A percentile compares a stretch with the other conserved stretches of the same genome.
phyloP scores from a whole-genome alignment of 2,888 invertebrate genomes.

The Cerceris rybyensis region DNA sequence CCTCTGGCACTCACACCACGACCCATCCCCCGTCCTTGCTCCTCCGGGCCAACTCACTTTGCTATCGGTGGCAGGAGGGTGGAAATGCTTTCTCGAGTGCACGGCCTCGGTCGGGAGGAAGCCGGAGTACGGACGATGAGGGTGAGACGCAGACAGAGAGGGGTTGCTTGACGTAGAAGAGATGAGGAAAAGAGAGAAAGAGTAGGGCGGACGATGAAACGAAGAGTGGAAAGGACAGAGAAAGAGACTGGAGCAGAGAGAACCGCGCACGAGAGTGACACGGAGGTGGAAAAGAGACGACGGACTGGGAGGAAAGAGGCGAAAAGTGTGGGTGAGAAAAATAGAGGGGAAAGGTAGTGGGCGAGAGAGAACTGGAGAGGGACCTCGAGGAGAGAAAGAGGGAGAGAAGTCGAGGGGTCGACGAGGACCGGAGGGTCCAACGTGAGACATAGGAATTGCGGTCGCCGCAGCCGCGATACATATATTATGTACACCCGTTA shows the following conservation, averaged over 20 bases:
- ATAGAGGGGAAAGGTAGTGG: constrained; percentile 34
- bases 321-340: constrained; percentile 45
- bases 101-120: constrained; percentile 47
- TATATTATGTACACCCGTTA: constrained; percentile 69
- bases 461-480: constrained; percentile 54
- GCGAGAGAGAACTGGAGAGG: constrained; percentile 27
- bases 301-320: constrained; percentile 19
- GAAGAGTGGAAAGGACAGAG: constrained; percentile 36
- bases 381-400: constrained; percentile 38
- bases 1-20: constrained; percentile 60
- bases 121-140: constrained; percentile 29
- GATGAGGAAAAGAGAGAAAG: constrained; percentile 33
- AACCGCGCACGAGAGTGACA: background rate
- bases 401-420: constrained; percentile 29
- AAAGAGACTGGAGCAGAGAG: constrained; percentile 36
- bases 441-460: constrained; percentile 57
- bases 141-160: constrained; percentile 46
- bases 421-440: constrained; percentile 40
- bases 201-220: constrained; percentile 30
- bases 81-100: constrained; percentile 76
- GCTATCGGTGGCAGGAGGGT: constrained; percentile 64
- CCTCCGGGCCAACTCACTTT: constrained; percentile 69
- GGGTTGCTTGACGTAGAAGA: constrained; percentile 31
- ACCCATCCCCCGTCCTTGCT: constrained; percentile 57
- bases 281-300: constrained; percentile 1